Percentiles rank a stretch among this genome's conserved stretches.
These are phyloP conservation scores for Falco columbarius DNA, from an alignment of 2,797 vertebrate species.

Conservation along the genomic window DNA sequence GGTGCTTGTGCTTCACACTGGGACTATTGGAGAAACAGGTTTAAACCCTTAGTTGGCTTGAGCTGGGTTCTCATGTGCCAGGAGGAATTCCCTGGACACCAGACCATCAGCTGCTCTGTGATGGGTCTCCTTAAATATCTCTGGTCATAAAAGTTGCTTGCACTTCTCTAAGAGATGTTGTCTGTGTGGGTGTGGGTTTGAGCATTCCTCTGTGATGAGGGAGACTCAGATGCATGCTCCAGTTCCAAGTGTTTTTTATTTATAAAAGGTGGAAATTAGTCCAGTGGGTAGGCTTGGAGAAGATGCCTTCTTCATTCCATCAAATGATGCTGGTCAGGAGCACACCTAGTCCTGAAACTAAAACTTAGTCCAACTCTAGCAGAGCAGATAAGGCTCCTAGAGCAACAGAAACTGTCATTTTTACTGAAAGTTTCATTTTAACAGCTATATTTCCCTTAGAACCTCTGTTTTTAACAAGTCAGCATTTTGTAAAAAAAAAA, in stretches of 20 bases:
- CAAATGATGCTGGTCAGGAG: fast-evolving
- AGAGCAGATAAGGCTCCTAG: background rate
- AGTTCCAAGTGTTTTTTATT: background rate
- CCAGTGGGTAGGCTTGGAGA: background rate
- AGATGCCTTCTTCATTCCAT: background rate
- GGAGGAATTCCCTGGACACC: background rate
- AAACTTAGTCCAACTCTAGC: background rate
- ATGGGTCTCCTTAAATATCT: background rate
- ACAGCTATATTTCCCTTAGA: background rate
- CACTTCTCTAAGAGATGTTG: background rate
- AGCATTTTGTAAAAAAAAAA: background rate
- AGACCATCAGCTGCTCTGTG: background rate
- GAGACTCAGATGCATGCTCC: background rate
- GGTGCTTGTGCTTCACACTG: background rate
- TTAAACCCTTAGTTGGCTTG: background rate
- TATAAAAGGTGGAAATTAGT: background rate
- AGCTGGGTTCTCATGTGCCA: background rate
- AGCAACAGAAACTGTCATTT: background rate
- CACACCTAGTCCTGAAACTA: background rate
- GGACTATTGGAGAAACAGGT: background rate
- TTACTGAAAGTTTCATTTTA: background rate
- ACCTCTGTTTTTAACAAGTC: background rate
- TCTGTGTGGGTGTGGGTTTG: background rate
- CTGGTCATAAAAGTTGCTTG: background rate
- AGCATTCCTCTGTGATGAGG: background rate